phyloP scores from a whole-genome alignment of 2,888 invertebrate species.

The Heliconius hortense region DNA sequence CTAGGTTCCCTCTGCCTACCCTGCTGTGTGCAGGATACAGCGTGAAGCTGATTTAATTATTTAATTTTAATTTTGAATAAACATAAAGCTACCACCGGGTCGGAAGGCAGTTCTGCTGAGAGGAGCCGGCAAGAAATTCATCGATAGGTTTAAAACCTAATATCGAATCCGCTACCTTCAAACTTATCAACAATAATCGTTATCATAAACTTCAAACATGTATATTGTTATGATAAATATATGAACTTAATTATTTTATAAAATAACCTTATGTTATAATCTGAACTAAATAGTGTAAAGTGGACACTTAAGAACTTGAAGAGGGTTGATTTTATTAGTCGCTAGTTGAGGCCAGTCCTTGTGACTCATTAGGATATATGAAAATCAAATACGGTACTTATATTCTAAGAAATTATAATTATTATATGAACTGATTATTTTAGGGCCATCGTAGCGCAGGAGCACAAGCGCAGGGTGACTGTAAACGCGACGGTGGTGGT shows the following conservation, averaged over 20 bases:
- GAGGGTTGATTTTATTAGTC: not conserved
- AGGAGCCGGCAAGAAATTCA: too few species aligned
- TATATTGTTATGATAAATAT: not conserved
- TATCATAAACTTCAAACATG: too few species aligned
- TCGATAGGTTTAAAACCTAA: too few species aligned
- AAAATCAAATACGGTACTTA: not conserved
- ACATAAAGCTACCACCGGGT: too few species aligned
- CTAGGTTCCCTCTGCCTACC: too few species aligned
- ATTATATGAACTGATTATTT: too few species aligned
- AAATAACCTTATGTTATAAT: not conserved
- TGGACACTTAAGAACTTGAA: slow-evolving; percentile 3
- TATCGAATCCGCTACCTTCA: not conserved
- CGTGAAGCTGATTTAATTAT: too few species aligned
- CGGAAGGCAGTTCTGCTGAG: too few species aligned
- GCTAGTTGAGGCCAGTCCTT: not conserved
- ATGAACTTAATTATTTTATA: not conserved
- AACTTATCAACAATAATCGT: not conserved
- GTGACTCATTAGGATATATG: not conserved
- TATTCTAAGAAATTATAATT: too few species aligned
- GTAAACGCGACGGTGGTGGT: not conserved
- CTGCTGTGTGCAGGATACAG: too few species aligned
- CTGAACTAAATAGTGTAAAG: not conserved
- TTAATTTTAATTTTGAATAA: too few species aligned
- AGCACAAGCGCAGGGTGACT: not conserved
- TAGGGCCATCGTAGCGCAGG: not conserved